A percentile compares a stretch with the other conserved stretches of the same genome.
Conservation (phyloP, 2,113 vertebrate genomes). For the Phyllopteryx taeniolatus region DNA sequence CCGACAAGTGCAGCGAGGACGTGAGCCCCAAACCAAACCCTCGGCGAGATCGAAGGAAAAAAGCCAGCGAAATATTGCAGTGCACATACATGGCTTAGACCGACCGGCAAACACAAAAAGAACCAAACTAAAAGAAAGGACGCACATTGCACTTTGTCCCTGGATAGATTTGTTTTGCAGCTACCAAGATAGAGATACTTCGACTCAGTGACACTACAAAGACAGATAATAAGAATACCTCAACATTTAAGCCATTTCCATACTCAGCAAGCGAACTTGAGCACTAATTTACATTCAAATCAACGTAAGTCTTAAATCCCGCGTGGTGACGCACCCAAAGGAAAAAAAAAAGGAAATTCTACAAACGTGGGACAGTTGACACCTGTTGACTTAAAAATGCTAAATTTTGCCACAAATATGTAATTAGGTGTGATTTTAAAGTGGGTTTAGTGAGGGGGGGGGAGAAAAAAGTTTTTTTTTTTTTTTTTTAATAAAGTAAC, state of each 20-base stretch:
- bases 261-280: background rate
- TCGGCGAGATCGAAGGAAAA: too few species aligned
- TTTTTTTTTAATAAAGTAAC: too few species aligned
- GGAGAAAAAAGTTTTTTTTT: too few species aligned
- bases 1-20: too few species aligned
- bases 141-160: conserved; percentile 65
- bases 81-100: background rate
- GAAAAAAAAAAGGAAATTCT: background rate
- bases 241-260: conserved; percentile 3
- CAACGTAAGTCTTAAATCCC: too few species aligned
- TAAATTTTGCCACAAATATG: too few species aligned
- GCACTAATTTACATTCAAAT: background rate
- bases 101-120: background rate
- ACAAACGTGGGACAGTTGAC: too few species aligned
- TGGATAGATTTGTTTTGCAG: conserved; percentile 39
- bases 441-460: too few species aligned
- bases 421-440: too few species aligned
- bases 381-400: too few species aligned
- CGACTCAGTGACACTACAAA: conserved; percentile 15
- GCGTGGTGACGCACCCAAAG: background rate
- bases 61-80: too few species aligned
- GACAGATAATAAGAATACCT: conserved; percentile 5
- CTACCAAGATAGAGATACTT: conserved; percentile 37
- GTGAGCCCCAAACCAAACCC: too few species aligned
- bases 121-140: conserved; percentile 22